Percentiles rank a stretch among this genome's conserved stretches.
phyloP scores from a whole-genome alignment of 2,888 invertebrate species.

The Rhaphigaster nebulosa region DNA sequence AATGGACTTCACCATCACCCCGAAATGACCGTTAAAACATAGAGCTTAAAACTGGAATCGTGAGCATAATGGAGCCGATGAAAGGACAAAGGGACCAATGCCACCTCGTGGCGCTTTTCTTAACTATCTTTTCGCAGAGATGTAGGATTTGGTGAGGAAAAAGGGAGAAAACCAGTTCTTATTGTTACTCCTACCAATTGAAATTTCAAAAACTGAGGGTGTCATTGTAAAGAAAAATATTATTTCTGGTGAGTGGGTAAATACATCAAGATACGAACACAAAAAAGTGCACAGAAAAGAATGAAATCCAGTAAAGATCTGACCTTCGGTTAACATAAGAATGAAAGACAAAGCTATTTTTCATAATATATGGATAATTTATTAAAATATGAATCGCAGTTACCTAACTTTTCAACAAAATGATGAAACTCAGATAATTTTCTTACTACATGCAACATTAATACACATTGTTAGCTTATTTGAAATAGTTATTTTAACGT shows the following conservation, averaged over 20 bases:
- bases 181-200: neutral
- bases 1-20: constrained; percentile 42
- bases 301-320: neutral
- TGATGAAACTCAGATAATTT: neutral
- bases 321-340: neutral
- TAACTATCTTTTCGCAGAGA: neutral
- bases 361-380: neutral
- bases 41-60: constrained; percentile 31
- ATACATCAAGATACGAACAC: neutral
- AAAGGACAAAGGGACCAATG: constrained; percentile 25
- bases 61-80: neutral
- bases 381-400: neutral
- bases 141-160: neutral
- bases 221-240: neutral
- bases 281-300: neutral
- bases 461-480: neutral
- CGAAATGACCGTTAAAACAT: constrained; percentile 46
- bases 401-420: neutral
- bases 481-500: neutral
- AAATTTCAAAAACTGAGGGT: constrained; percentile 20
- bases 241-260: neutral
- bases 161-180: neutral
- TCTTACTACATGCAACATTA: neutral
- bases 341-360: neutral
- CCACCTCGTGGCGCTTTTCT: neutral